These are phyloP conservation scores for Ophraella communa DNA, from an alignment of 2,888 invertebrate species.

Conservation along the genomic window DNA sequence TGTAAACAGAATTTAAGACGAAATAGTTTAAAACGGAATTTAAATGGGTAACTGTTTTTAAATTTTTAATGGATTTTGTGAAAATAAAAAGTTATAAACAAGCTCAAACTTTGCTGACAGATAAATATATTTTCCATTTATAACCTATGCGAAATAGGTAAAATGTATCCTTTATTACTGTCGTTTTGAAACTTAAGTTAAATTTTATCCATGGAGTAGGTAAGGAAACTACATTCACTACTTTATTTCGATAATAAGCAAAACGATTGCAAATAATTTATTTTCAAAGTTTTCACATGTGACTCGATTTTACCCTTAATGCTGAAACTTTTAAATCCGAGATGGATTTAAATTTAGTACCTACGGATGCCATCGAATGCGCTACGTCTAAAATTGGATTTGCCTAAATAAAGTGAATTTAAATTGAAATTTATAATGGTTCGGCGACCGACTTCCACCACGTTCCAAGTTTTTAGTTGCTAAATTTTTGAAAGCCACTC, in stretches of 20 bases:
- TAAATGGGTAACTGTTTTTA: too few relatives aligned
- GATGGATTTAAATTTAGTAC: conserved; percentile 25
- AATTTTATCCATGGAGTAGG: not conserved
- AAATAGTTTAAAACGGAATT: too few relatives aligned
- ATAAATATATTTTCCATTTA: too few relatives aligned
- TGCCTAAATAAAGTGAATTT: conserved; percentile 33
- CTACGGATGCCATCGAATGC: not conserved
- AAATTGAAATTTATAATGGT: conserved; percentile 33
- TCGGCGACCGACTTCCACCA: conserved; percentile 7
- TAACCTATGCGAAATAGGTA: too few relatives aligned
- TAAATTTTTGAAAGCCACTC: not conserved
- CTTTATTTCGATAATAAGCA: conserved; percentile 5
- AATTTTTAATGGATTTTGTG: too few relatives aligned
- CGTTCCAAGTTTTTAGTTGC: not conserved
- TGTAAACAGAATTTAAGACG: too few relatives aligned
- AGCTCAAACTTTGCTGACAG: too few relatives aligned
- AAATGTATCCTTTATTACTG: too few relatives aligned
- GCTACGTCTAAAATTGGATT: conserved; percentile 26
- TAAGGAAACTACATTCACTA: not conserved
- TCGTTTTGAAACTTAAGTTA: not conserved
- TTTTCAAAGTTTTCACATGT: conserved; percentile 26
- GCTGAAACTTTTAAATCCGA: conserved; percentile 18
- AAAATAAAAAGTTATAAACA: too few relatives aligned
- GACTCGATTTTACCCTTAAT: conserved; percentile 11
- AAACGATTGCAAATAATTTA: conserved; percentile 21